These are phyloP conservation scores for Vidua chalybeata DNA, from an alignment of 2,113 vertebrate genomes.

Conservation along the genomic window DNA sequence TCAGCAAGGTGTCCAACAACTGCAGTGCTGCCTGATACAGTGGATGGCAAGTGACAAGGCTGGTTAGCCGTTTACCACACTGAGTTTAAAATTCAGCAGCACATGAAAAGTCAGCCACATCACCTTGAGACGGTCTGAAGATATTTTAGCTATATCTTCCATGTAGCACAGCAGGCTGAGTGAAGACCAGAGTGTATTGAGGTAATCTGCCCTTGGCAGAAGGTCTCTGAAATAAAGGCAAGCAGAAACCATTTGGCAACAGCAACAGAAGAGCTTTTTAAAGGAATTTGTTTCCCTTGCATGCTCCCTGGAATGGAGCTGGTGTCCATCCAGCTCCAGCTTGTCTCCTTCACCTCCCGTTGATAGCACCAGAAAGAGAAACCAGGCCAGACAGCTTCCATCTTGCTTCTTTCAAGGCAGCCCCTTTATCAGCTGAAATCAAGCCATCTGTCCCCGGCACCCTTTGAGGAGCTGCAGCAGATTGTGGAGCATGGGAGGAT, in stretches of 20 bases:
- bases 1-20: not conserved
- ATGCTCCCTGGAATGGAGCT: not conserved
- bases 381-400: not conserved
- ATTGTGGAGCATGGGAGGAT: not conserved
- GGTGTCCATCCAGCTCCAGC: not conserved
- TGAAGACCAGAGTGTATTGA: not conserved
- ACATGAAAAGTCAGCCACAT: not conserved
- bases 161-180: accelerated
- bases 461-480: not conserved
- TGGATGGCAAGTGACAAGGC: not conserved
- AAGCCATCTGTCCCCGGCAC: not conserved
- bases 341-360: not conserved
- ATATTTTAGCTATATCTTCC: not conserved
- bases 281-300: not conserved
- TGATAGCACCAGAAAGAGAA: slow-evolving; percentile 11
- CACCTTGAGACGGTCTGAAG: not conserved
- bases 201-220: not conserved
- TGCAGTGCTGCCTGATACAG: accelerated
- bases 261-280: not conserved
- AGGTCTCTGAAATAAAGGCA: not conserved
- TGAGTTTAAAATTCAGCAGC: not conserved
- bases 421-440: slow-evolving; percentile 18
- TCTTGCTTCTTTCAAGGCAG: not conserved
- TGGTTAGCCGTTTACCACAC: not conserved
- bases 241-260: not conserved